Evolutionary conservation across 2,888 invertebrate genomes (phyloP), one percentile per base, ranked within the genome.

Genomic region (Acanthosepion esculentum): DNA sequence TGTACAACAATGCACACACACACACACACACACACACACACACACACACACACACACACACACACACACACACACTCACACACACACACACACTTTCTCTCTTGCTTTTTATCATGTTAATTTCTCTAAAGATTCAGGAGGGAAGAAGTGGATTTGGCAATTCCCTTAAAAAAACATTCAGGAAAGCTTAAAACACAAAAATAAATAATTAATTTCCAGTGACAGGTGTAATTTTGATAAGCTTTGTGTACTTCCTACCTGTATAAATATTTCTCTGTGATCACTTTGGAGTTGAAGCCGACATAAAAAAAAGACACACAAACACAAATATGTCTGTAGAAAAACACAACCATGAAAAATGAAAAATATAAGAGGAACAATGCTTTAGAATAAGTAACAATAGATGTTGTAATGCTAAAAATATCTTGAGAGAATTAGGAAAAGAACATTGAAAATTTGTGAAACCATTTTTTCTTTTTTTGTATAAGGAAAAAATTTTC

Each of bases 141-240:
- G 78, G 20, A 15, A 26, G 26, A 41, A 41, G 41, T 26, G 20
- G n/a, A 18, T 12, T 29, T 78, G n/a, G 78, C n/a, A 78, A 78
- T n/a, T 64, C 78, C 29, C 78, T n/a, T 10, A 78, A 29, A 64
- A 64, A 59, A 59, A 23, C 20, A 23, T 59, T 26, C 18, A 6
- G 59, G 26, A 59, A 59, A 59, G 59, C 23, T 59, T 59, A 59
- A 41, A 78, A 78, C 78, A 78, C n/a, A 78, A 78, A 78, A 78
- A 78, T 78, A 78, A 78, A 78, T 78, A 78, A 78, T 78, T 78
- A 78, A 78, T 78, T 78, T n/a, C 78, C n/a, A 64, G 29, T 78
- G 78, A 78, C 78, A 78, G 78, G 78, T 78, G 78, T 78, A 78
- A 78, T n/a, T n/a, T 29, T n/a, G 29, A 78, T 78, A 78, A 78